Percentiles rank a stretch among this genome's conserved stretches.
Evolutionary conservation across 2,113 vertebrate species (phyloP).

Genomic region (Cygnus buccinator): DNA sequence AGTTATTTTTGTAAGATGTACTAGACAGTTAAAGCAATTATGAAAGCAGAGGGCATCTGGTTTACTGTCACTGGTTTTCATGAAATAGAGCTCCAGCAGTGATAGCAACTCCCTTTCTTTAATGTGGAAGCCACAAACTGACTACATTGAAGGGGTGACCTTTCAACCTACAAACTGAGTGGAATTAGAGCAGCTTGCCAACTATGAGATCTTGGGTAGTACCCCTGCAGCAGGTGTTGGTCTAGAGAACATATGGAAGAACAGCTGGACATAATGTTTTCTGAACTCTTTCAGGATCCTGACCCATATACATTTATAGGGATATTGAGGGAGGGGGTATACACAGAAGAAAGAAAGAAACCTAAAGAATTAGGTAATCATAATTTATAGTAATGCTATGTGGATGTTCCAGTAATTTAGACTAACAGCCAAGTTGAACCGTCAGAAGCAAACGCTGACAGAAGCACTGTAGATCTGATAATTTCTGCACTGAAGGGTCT

Average conservation of each 20-base stretch:
- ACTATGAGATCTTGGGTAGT: conserved; percentile 16
- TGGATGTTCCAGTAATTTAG: neutral
- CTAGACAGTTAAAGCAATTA: neutral
- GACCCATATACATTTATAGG: conserved; percentile 21
- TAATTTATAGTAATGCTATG: neutral
- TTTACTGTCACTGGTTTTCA: conserved; percentile 27
- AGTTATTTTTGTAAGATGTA: conserved; percentile 18
- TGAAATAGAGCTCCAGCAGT: conserved; percentile 26
- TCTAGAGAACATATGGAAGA: conserved; percentile 42
- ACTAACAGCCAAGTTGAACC: neutral
- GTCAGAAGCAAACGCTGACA: conserved; percentile 20
- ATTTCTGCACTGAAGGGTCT: neutral
- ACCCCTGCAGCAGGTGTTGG: conserved; percentile 52
- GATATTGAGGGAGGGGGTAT: neutral
- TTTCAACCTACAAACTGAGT: conserved; percentile 37
- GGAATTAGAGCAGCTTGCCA: conserved; percentile 52
- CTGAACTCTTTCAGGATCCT: conserved; percentile 24
- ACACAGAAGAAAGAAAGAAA: neutral
- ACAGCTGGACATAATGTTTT: conserved; percentile 52
- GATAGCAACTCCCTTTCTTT: conserved; percentile 25
- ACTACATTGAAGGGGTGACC: conserved; percentile 53
- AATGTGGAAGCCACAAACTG: conserved; percentile 3
- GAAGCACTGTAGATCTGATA: neutral
- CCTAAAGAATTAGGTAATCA: neutral
- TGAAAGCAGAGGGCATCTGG: conserved; percentile 3